Evolutionary conservation across 2,888 invertebrate genomes (phyloP), one percentile per base, ranked within the genome.

Genomic region (Spodoptera exigua): DNA sequence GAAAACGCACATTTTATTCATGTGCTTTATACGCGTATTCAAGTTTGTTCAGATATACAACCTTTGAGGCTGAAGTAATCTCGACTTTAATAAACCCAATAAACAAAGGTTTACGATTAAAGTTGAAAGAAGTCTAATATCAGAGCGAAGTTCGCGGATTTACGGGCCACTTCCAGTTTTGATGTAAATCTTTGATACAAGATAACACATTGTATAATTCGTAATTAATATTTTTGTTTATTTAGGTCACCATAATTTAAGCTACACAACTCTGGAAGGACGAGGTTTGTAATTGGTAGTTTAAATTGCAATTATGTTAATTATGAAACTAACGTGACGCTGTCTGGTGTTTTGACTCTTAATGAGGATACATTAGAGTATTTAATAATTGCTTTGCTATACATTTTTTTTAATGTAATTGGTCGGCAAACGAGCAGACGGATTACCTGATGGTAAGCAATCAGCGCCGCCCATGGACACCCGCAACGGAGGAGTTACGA

Each of bases 181-280:
- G 27, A 53, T 63, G 57, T 68, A 59, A 55, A 64, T 76, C 69
- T 58, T 53, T 47, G 60, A 63, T 46, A 55, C 11, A 27, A 72
- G 75, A 70, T 76, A 71, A 79, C 78, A 74, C 72, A 75, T 63
- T 71, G 77, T 77, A 76, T 79, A 76, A 84, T 78, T 82, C 79
- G 80, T 83, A 87, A 89, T 90, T 89, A 89, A 89, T 88, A 89
- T 88, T 89, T 88, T 87, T 89, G 89, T 90, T 88, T 89, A 83
- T 84, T 89, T 86, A 85, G 90, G 90, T 81, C 87, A 78, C 80
- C 78, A 77, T 86, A 80, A 82, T 84, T 84, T 82, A 68, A 40
- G 56, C 43, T 43, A 44, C 59, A 46, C 35, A 18, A 60, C 61
- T 63, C 45, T 52, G 45, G 18, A 48, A 13, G 46, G 57, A 73